Percentiles rank a stretch among this genome's conserved stretches.
phyloP scores from a whole-genome alignment of 2,797 vertebrate species.

The Bovichtus variegatus region DNA sequence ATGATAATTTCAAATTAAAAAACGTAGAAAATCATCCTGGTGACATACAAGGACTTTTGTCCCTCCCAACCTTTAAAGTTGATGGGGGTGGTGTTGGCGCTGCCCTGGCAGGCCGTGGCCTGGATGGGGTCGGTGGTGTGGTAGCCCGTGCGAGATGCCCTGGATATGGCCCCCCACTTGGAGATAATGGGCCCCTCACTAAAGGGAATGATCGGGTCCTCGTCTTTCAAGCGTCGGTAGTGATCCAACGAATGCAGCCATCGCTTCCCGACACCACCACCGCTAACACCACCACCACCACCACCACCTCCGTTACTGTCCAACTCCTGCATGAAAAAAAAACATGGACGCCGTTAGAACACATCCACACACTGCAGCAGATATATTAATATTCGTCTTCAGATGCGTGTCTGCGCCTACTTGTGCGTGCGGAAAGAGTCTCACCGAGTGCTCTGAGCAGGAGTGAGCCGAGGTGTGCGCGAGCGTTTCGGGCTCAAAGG shows the following conservation, averaged over 20 bases:
- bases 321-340: slow-evolving; percentile 78
- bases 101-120: slow-evolving; percentile 94
- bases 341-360: not conserved
- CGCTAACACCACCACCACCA: slow-evolving; percentile 28
- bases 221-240: slow-evolving; percentile 92
- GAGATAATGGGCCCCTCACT: slow-evolving; percentile 97
- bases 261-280: slow-evolving; percentile 83
- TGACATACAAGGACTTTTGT: not conserved
- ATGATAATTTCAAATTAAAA: not conserved
- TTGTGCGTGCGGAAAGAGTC: slow-evolving; percentile 23
- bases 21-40: not conserved
- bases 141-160: slow-evolving; percentile 94
- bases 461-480: slow-evolving; percentile 85
- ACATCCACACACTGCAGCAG: not conserved
- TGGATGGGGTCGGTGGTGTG: slow-evolving; percentile 96
- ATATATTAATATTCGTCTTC: not conserved
- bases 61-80: slow-evolving; percentile 90
- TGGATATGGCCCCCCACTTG: slow-evolving; percentile 98
- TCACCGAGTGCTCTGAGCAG: slow-evolving; percentile 77
- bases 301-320: slow-evolving; percentile 78
- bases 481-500: slow-evolving; percentile 89
- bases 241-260: slow-evolving; percentile 92
- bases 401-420: not conserved
- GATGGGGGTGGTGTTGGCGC: slow-evolving; percentile 92
- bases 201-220: slow-evolving; percentile 98